A percentile compares a stretch with the other conserved stretches of the same genome.
Evolutionary conservation across 2,888 invertebrate species (phyloP).

Genomic region (Lomographa bimaculata): DNA sequence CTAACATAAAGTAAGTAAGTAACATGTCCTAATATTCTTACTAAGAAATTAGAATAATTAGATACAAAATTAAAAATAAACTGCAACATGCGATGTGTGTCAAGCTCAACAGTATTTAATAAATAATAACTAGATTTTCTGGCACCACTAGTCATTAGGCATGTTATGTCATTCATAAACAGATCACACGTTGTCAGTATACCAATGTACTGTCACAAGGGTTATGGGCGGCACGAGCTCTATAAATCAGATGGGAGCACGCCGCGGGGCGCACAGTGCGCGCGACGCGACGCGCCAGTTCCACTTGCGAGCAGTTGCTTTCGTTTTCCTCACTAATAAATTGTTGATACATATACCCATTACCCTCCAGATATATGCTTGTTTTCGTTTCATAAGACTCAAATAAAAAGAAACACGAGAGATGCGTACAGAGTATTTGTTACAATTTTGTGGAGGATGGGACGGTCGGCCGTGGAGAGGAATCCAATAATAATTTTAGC

Average conservation of each 20-base stretch:
- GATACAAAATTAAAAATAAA: too few species aligned
- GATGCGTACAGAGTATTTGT: constrained; percentile 19
- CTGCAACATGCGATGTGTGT: too few species aligned
- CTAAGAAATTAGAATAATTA: too few species aligned
- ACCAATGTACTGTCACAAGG: too few species aligned
- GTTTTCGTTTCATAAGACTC: constrained; percentile 29
- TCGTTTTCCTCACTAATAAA: constrained; percentile 35
- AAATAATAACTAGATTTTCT: too few species aligned
- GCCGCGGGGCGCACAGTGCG: constrained; percentile 42
- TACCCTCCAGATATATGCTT: constrained; percentile 30
- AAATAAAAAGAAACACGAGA: constrained; percentile 27
- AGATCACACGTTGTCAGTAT: too few species aligned
- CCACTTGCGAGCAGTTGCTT: constrained; percentile 31
- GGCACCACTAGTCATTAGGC: too few species aligned
- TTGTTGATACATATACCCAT: constrained; percentile 34
- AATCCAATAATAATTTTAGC: constrained; percentile 11
- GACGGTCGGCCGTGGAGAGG: constrained; percentile 8
- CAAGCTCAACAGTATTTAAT: too few species aligned
- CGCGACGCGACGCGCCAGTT: constrained; percentile 37
- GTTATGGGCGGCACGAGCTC: constrained; percentile 14
- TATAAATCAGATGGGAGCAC: constrained; percentile 45
- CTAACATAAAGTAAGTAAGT: too few species aligned
- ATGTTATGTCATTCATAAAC: too few species aligned
- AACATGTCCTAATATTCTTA: too few species aligned
- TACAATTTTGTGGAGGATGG: constrained; percentile 8